These are phyloP conservation scores for Camptogramma bilineatum DNA, from an alignment of 2,888 invertebrate species.

Conservation along the genomic window DNA sequence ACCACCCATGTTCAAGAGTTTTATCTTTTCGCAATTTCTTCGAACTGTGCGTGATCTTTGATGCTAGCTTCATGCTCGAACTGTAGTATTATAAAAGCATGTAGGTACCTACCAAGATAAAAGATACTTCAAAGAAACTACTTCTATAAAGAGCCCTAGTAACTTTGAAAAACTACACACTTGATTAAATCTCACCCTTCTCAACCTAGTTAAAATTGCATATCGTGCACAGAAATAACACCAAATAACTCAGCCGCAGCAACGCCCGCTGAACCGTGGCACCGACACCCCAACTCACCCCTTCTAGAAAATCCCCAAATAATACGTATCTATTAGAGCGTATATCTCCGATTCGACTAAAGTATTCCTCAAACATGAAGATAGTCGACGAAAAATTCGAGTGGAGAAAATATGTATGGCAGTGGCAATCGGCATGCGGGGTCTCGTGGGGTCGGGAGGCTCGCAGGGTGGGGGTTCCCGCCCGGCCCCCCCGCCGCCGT, in stretches of 20 bases:
- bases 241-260: conserved; percentile 61
- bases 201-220: conserved; percentile 58
- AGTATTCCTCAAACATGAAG: conserved; percentile 84
- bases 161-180: conserved; percentile 31
- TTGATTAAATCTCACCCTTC: conserved; percentile 42
- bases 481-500: no score
- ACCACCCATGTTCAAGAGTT: conserved; percentile 28
- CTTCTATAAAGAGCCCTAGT: conserved; percentile 20
- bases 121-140: conserved; percentile 13
- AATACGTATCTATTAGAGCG: conserved; percentile 83
- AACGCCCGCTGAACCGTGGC: conserved; percentile 57
- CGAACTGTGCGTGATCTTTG: conserved; percentile 22
- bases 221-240: conserved; percentile 65
- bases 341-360: conserved; percentile 82
- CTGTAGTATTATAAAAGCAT: neutral
- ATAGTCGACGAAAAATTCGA: conserved; percentile 84
- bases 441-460: conserved; percentile 62
- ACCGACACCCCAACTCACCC: conserved; percentile 63
- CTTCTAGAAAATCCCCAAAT: conserved; percentile 75
- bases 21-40: conserved; percentile 27
- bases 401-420: conserved; percentile 83
- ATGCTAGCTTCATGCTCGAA: neutral
- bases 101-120: neutral
- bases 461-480: conserved; percentile 61
- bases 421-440: conserved; percentile 74